These are phyloP conservation scores for Raja brachyura DNA, from an alignment of 2,113 vertebrate genomes.

Conservation along the genomic window DNA sequence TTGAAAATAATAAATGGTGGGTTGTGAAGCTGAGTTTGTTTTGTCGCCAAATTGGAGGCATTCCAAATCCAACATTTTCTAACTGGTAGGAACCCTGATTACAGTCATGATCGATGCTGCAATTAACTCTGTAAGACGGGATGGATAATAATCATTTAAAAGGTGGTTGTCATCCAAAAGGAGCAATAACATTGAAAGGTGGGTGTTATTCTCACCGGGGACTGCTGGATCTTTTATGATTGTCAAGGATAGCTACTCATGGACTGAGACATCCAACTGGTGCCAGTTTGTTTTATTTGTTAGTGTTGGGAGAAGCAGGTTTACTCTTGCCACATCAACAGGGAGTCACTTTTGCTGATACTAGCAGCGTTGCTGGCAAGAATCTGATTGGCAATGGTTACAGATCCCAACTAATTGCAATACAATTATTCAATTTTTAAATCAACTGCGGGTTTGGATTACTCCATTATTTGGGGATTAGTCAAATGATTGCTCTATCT, in stretches of 20 bases:
- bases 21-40: not conserved
- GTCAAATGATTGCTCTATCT: not conserved
- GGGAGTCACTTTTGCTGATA: not conserved
- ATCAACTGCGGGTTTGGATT: not conserved
- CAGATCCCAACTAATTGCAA: not conserved
- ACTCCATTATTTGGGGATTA: slow-evolving; percentile 2
- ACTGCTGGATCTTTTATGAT: not conserved
- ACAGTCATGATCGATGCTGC: not conserved
- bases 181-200: not conserved
- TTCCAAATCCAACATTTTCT: not conserved
- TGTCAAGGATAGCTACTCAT: not conserved
- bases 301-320: not conserved
- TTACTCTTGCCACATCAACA: not conserved
- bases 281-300: not conserved
- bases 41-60: not conserved
- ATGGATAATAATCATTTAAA: not conserved
- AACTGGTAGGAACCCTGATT: not conserved
- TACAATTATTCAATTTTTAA: not conserved
- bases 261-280: not conserved
- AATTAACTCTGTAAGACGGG: not conserved
- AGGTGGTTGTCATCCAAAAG: not conserved
- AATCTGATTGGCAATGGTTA: not conserved
- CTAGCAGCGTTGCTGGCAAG: not conserved
- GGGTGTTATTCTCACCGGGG: not conserved
- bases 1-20: not conserved